Evolutionary conservation across 2,888 invertebrate species (phyloP).

Genomic region (Chymomyza fuscimana): DNA sequence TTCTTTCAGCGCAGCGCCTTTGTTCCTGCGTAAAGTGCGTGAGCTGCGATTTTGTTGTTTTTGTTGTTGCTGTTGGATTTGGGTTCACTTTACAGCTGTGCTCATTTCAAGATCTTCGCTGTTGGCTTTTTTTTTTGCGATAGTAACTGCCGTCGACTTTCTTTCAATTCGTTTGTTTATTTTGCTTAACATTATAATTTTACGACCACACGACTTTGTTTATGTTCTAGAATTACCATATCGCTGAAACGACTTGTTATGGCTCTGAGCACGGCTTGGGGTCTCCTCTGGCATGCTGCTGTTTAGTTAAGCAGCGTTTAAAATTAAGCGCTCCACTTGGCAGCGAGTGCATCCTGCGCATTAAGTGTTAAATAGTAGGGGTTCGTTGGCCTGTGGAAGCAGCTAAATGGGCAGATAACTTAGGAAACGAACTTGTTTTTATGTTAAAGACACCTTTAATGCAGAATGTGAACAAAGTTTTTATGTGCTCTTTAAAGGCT

Average conservation of each 20-base stretch:
- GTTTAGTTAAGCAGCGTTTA: constrained; percentile 38
- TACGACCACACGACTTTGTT: constrained; percentile 46
- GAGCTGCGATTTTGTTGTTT: constrained; percentile 40
- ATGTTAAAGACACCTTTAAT: constrained; percentile 40
- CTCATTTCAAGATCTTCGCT: constrained; percentile 62
- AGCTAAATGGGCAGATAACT: constrained; percentile 31
- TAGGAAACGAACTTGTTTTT: constrained; percentile 28
- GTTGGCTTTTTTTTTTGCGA: constrained; percentile 14
- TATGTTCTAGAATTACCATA: constrained; percentile 61
- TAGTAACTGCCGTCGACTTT: not conserved
- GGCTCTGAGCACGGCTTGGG: not conserved
- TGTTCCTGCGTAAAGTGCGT: constrained; percentile 72
- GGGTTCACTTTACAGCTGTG: constrained; percentile 30
- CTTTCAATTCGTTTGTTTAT: constrained; percentile 20
- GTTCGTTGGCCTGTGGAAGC: constrained; percentile 31
- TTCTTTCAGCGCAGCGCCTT: constrained; percentile 58
- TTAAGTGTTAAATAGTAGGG: constrained; percentile 20
- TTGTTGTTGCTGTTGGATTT: constrained; percentile 23
- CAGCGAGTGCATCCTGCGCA: constrained; percentile 47
- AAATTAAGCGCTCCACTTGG: constrained; percentile 32
- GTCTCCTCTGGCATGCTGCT: not conserved
- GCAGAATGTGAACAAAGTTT: constrained; percentile 15
- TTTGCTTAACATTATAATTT: constrained; percentile 15
- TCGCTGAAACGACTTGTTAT: constrained; percentile 9
- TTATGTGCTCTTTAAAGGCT: constrained; percentile 13